These are phyloP conservation scores for Hofmannophila pseudospretella DNA, from an alignment of 2,888 invertebrate genomes.

Conservation along the genomic window DNA sequence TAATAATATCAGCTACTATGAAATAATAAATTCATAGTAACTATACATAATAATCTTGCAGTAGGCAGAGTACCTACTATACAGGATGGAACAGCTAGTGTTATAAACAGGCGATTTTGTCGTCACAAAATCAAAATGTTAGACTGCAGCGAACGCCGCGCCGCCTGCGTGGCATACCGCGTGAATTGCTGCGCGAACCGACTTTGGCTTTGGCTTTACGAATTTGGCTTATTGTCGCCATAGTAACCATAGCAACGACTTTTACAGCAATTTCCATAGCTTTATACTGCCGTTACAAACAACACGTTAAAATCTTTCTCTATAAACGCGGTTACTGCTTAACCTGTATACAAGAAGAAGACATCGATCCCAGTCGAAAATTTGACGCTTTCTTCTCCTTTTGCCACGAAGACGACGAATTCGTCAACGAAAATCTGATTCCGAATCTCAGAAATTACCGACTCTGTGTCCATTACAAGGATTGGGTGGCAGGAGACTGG, in stretches of 20 bases:
- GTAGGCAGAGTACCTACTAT: too few species aligned
- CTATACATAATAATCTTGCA: too few species aligned
- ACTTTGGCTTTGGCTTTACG: too few species aligned
- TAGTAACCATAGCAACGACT: neutral
- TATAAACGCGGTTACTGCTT: conserved; percentile 15
- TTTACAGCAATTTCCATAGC: neutral
- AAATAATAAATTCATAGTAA: too few species aligned
- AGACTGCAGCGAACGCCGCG: too few species aligned
- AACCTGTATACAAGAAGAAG: conserved; percentile 17
- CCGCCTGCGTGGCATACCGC: too few species aligned
- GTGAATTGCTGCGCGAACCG: too few species aligned
- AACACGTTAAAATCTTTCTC: conserved; percentile 10
- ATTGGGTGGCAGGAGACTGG: conserved; percentile 85
- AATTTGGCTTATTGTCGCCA: neutral
- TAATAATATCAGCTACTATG: too few species aligned
- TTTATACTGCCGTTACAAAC: neutral
- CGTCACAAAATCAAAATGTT: too few species aligned
- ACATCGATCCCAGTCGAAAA: conserved; percentile 21
- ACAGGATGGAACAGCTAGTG: too few species aligned
- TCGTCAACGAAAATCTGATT: conserved; percentile 53
- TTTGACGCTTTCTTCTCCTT: conserved; percentile 91
- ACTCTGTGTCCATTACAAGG: conserved; percentile 84
- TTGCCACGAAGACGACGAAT: conserved; percentile 81
- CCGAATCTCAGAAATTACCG: conserved; percentile 73
- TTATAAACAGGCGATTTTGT: too few species aligned